Percentiles rank a stretch among this genome's conserved stretches.
These are phyloP conservation scores for Thermophis baileyi DNA, from an alignment of 2,113 vertebrate genomes.

Conservation along the genomic window DNA sequence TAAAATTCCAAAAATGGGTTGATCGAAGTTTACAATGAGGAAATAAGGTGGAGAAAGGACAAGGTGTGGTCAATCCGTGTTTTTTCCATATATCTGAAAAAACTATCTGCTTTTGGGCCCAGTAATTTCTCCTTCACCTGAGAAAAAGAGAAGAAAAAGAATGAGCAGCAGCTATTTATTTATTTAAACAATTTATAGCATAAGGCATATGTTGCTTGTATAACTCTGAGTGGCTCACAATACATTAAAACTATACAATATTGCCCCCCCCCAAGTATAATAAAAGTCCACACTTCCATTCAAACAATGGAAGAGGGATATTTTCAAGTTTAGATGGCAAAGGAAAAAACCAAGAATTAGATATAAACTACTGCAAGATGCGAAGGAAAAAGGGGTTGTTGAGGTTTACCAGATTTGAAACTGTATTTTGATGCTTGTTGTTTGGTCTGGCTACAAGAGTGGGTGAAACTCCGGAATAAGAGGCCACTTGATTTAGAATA, in stretches of 20 bases:
- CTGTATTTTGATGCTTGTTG: too few species aligned
- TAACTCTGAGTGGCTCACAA: not conserved
- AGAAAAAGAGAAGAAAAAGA: not conserved
- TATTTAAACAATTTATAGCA: not conserved
- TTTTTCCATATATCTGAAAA: not conserved
- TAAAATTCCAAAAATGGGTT: not conserved
- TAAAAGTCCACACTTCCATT: not conserved
- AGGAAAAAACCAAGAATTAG: too few species aligned
- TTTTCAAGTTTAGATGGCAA: too few species aligned
- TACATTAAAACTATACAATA: not conserved
- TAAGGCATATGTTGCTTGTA: not conserved
- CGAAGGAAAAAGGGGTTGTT: too few species aligned
- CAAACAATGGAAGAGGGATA: too few species aligned
- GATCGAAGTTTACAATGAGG: not conserved
- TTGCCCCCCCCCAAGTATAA: not conserved
- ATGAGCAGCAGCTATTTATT: not conserved
- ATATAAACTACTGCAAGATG: too few species aligned
- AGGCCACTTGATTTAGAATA: too few species aligned
- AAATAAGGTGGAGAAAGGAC: not conserved
- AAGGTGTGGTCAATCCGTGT: not conserved
- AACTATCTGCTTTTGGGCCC: not conserved
- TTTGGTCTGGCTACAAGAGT: too few species aligned
- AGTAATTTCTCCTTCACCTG: not conserved
- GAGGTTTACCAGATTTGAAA: too few species aligned
- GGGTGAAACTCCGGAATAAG: too few species aligned